phyloP scores from a whole-genome alignment of 1,140 invertebrate species.

The Triops longicaudatus region DNA sequence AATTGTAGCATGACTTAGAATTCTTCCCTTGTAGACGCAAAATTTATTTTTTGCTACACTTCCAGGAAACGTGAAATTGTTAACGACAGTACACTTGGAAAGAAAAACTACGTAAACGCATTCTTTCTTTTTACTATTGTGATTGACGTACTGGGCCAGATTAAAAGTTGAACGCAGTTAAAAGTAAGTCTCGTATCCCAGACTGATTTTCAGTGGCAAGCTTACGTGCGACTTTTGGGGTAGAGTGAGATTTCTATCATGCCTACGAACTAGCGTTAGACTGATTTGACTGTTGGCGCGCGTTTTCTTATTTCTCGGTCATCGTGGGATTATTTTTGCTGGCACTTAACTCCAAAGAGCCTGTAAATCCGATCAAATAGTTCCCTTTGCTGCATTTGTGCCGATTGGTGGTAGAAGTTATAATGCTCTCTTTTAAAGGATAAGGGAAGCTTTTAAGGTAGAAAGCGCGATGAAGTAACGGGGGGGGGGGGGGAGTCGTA shows the following conservation, averaged over 20 bases:
- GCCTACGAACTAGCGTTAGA: background rate
- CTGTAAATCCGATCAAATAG: background rate
- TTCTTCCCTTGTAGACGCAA: too few species aligned
- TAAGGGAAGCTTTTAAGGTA: slow-evolving; percentile 8
- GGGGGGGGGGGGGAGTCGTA: background rate
- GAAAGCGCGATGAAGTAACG: background rate
- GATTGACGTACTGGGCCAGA: background rate
- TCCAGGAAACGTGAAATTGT: too few species aligned
- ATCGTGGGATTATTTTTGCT: background rate
- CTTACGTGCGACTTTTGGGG: background rate
- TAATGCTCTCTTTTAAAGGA: background rate
- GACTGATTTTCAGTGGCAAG: background rate
- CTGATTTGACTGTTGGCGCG: background rate
- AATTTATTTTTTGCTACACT: too few species aligned
- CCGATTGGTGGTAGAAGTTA: background rate
- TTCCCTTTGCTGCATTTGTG: background rate
- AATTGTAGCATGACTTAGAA: too few species aligned
- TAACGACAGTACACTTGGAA: background rate
- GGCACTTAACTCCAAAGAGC: background rate
- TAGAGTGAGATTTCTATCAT: background rate
- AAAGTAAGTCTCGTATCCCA: background rate
- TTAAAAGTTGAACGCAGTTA: background rate
- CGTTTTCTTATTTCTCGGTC: background rate
- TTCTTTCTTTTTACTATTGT: background rate
- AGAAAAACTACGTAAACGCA: background rate